Evolutionary conservation across 2,888 invertebrate genomes (phyloP).

Genomic region (Enoplolaimus lenunculus): DNA sequence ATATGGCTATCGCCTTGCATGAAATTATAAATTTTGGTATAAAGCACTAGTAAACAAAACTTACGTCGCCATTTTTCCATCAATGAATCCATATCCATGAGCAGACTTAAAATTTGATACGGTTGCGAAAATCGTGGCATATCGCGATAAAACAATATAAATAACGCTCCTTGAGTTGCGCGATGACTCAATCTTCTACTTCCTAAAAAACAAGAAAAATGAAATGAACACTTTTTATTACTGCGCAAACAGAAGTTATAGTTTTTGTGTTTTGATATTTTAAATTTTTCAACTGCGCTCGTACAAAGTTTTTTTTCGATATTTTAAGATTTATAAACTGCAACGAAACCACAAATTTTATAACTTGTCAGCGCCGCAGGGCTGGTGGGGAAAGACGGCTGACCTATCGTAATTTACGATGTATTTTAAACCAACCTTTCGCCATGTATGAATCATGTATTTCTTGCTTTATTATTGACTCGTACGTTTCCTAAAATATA

Average conservation of each 20-base stretch:
- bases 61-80: slow-evolving; percentile 98
- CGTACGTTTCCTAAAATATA: neutral
- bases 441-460: neutral
- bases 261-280: too few species aligned
- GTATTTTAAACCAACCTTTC: too few species aligned
- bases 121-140: slow-evolving; percentile 95
- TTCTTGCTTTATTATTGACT: neutral
- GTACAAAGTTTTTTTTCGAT: too few species aligned
- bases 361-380: too few species aligned
- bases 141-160: slow-evolving; percentile 91
- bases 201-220: slow-evolving; percentile 39
- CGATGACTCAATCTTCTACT: slow-evolving; percentile 73
- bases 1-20: too few species aligned
- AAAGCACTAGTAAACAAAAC: slow-evolving; percentile 41
- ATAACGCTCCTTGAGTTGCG: slow-evolving; percentile 88
- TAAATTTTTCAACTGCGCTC: too few species aligned
- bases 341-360: too few species aligned
- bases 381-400: too few species aligned
- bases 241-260: slow-evolving; percentile 5
- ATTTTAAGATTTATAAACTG: too few species aligned
- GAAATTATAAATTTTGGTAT: too few species aligned
- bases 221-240: slow-evolving; percentile 14
- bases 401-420: too few species aligned
- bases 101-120: slow-evolving; percentile 75
- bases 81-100: slow-evolving; percentile 94